Evolutionary conservation across 2,888 invertebrate species (phyloP).

Genomic region (Andrena bicolor): DNA sequence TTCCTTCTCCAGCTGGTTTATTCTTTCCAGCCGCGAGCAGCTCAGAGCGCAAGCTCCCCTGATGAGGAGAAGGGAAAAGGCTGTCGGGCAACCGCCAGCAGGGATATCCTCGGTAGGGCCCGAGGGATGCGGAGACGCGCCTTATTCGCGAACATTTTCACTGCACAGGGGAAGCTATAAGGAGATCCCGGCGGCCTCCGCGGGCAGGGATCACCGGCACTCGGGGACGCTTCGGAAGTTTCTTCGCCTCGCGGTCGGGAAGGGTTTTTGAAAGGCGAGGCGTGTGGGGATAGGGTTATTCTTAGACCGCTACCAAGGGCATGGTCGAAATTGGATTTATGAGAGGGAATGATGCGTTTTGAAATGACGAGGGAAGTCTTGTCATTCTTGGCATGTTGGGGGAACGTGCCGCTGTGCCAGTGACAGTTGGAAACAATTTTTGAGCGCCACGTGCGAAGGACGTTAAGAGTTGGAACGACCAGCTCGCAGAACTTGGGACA

Average conservation of each 20-base stretch:
- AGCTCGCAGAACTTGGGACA: not conserved
- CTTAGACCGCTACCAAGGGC: not conserved
- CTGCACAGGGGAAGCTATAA: conserved; percentile 25
- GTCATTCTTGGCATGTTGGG: not conserved
- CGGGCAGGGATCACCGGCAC: conserved; percentile 2
- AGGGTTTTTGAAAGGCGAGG: not conserved
- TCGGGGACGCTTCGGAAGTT: conserved; percentile 11
- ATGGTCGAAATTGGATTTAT: no score
- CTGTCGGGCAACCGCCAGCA: conserved; percentile 17
- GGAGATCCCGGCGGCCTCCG: not conserved
- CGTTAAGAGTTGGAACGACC: not conserved
- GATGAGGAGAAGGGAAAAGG: conserved; percentile 18
- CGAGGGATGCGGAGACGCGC: conserved; percentile 6
- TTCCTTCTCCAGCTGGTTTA: not conserved
- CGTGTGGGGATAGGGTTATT: not conserved
- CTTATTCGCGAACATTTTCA: conserved; percentile 26
- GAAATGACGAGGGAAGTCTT: not conserved
- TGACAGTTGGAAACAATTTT: not conserved
- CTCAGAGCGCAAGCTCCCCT: conserved; percentile 68
- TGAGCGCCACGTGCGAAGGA: not conserved
- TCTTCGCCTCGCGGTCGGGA: not conserved
- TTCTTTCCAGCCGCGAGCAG: conserved; percentile 16
- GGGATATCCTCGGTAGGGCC: conserved; percentile 35
- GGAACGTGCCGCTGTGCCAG: not conserved
- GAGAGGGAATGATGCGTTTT: not conserved